Conservation (phyloP, 2,888 invertebrate genomes). For the Pheosia gnoma region DNA sequence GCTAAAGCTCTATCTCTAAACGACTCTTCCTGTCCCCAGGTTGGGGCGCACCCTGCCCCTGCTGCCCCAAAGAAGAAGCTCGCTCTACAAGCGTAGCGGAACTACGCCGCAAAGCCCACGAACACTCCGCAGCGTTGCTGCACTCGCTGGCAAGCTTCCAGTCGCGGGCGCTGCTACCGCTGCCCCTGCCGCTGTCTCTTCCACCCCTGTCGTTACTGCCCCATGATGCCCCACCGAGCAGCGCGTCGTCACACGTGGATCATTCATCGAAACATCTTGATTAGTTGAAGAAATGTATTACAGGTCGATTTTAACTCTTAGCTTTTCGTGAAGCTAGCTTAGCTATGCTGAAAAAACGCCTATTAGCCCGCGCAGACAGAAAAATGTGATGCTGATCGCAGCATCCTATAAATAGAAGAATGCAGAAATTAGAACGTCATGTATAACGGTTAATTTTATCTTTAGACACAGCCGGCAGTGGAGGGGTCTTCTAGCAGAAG, state of each 20-base stretch:
- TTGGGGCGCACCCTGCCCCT: slow-evolving; percentile 91
- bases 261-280: slow-evolving; percentile 65
- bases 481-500: no score
- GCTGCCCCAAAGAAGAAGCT: slow-evolving; percentile 90
- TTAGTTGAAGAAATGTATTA: slow-evolving; percentile 28
- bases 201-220: slow-evolving; percentile 67
- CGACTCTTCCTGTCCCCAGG: slow-evolving; percentile 68
- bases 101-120: slow-evolving; percentile 95
- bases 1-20: no score
- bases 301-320: no score
- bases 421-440: no score
- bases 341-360: no score
- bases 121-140: slow-evolving; percentile 95
- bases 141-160: slow-evolving; percentile 88
- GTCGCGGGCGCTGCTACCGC: slow-evolving; percentile 82
- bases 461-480: no score
- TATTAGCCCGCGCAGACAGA: no score
- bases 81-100: slow-evolving; percentile 95
- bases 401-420: no score
- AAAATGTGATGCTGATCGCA: no score
- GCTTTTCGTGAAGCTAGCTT: no score
- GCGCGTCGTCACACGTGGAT: slow-evolving; percentile 46
- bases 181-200: slow-evolving; percentile 69
- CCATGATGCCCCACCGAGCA: slow-evolving; percentile 44
- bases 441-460: no score